Conservation (phyloP, 2,888 invertebrate species). For the Colostygia pectinataria region DNA sequence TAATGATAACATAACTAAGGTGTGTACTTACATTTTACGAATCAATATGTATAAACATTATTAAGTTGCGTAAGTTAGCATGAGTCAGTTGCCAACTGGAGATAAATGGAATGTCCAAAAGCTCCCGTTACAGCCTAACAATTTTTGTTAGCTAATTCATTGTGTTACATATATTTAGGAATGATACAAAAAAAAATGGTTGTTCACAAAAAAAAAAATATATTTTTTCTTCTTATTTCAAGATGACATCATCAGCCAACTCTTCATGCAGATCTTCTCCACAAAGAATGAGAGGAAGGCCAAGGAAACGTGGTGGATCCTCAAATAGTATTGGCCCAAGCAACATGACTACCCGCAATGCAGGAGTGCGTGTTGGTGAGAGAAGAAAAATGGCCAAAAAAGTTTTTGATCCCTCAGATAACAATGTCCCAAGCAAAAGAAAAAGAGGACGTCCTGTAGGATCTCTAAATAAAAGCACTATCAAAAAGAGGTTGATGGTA, state of each 20-base stretch:
- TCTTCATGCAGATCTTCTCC: conserved; percentile 78
- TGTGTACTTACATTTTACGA: conserved; percentile 26
- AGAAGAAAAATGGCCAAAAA: conserved; percentile 90
- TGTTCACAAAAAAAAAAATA: neutral
- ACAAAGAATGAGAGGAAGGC: conserved; percentile 71
- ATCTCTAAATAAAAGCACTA: conserved; percentile 83
- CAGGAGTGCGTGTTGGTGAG: conserved; percentile 82
- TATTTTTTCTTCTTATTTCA: conserved; percentile 30
- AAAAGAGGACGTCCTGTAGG: conserved; percentile 87
- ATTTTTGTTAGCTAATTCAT: no score
- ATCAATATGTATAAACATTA: no score
- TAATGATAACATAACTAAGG: conserved; percentile 73
- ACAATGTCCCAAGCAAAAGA: conserved; percentile 87
- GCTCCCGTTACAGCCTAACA: no score
- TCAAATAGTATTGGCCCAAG: conserved; percentile 54
- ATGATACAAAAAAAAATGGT: no score
- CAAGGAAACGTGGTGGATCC: conserved; percentile 64
- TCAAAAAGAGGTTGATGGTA: conserved; percentile 76
- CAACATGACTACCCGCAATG: conserved; percentile 54
- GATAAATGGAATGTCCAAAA: no score
- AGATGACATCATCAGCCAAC: conserved; percentile 80
- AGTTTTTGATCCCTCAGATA: conserved; percentile 93
- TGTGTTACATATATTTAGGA: no score
- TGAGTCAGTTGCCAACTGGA: no score
- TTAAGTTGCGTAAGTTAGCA: no score